A percentile compares a stretch with the other conserved stretches of the same genome.
Conservation (phyloP, 2,888 invertebrate genomes). For the Pecten maximus region DNA sequence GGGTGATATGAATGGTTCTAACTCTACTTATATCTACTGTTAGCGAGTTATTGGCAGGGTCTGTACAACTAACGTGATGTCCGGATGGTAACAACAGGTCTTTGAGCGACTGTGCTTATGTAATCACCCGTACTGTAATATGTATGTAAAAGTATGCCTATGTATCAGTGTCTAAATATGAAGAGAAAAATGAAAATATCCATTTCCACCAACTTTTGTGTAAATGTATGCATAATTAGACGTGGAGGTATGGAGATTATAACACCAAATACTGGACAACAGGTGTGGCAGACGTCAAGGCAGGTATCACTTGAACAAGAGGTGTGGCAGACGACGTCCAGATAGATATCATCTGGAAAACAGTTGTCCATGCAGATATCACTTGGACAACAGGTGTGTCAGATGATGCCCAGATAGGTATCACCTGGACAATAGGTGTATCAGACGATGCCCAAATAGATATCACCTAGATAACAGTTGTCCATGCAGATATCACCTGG, state of each 20-base stretch:
- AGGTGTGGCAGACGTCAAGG: no score
- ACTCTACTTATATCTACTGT: background rate
- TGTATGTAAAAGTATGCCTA: background rate
- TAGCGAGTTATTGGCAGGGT: background rate
- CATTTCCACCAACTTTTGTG: background rate
- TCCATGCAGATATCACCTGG: background rate
- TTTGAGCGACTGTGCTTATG: background rate
- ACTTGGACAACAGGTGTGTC: no score
- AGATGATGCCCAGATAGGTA: no score
- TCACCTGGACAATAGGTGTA: no score
- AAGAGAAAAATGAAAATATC: background rate
- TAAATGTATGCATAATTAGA: constrained; percentile 5
- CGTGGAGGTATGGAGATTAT: no score
- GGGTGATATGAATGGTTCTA: background rate
- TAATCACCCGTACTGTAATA: background rate
- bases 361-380: no score
- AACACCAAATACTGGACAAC: no score
- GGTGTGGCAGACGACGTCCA: no score
- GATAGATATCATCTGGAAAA: no score
- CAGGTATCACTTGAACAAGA: background rate
- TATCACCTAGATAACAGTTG: background rate
- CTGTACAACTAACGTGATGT: background rate
- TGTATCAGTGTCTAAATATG: background rate
- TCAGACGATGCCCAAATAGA: no score
- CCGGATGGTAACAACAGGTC: background rate